These are phyloP conservation scores for Timandra comae DNA, from an alignment of 2,888 invertebrate species.

Conservation along the genomic window DNA sequence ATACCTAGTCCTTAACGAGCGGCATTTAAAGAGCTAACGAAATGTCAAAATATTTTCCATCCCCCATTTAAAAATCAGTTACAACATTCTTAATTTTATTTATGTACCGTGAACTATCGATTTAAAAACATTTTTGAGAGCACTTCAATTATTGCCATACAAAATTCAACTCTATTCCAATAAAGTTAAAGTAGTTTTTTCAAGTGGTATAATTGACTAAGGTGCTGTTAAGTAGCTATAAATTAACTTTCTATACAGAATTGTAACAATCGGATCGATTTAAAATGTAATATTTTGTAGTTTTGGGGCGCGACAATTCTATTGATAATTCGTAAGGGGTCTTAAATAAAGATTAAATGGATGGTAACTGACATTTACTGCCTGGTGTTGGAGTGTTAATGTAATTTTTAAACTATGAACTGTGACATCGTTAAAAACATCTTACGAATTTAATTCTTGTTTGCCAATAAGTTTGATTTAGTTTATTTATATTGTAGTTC, in stretches of 20 bases:
- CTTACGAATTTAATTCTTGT: no score
- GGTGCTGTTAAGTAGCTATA: conserved; percentile 32
- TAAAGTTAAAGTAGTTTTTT: conserved; percentile 7
- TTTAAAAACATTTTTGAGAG: conserved; percentile 33
- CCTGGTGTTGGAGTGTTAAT: conserved; percentile 11
- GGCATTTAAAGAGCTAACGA: conserved; percentile 30
- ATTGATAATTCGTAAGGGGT: conserved; percentile 48
- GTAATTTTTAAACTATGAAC: conserved; percentile 9
- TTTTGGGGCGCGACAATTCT: conserved; percentile 54
- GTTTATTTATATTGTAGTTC: no score
- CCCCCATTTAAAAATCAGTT: conserved; percentile 61
- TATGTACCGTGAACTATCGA: conserved; percentile 61
- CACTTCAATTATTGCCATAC: no score
- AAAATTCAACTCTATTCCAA: background rate
- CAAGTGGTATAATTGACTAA: background rate
- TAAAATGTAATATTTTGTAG: conserved; percentile 45
- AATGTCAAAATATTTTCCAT: conserved; percentile 67
- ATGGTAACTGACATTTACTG: conserved; percentile 24
- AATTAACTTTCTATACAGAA: conserved; percentile 48
- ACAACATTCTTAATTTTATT: conserved; percentile 64
- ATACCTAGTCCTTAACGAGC: no score
- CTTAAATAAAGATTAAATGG: conserved; percentile 58
- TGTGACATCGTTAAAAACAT: no score
- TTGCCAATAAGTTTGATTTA: no score
- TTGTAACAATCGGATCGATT: conserved; percentile 54